Evolutionary conservation across 2,797 vertebrate genomes (phyloP).

Genomic region (Brachymystax lenok): DNA sequence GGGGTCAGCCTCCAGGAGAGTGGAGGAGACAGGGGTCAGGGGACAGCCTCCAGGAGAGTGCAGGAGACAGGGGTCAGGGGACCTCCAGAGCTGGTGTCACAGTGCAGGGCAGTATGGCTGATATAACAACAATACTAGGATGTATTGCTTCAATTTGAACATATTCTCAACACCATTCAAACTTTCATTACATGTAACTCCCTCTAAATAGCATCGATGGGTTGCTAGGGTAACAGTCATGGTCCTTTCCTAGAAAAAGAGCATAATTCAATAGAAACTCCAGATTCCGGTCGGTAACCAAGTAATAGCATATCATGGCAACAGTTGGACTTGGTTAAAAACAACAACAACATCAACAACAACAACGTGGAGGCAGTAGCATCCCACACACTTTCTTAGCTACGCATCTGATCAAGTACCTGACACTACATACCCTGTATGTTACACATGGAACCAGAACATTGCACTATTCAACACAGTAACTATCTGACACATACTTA

Average conservation of each 20-base stretch:
- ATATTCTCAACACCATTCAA: conserved; percentile 35
- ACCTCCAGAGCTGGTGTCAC: conserved; percentile 68
- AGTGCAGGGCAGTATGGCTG: conserved; percentile 69
- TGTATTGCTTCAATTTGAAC: conserved; percentile 70
- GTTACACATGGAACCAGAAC: conserved; percentile 27
- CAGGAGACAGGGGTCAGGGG: conserved; percentile 45
- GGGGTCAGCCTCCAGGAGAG: no score
- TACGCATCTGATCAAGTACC: conserved; percentile 16
- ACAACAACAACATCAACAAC: conserved; percentile 6
- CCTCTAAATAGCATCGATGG: conserved; percentile 55
- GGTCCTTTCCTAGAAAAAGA: conserved; percentile 39
- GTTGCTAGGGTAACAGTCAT: conserved; percentile 62
- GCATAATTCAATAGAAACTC: conserved; percentile 28
- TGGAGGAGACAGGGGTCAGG: no score
- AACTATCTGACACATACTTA: conserved; percentile 33
- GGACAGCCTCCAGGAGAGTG: background rate
- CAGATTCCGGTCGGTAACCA: conserved; percentile 55
- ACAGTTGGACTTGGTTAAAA: conserved; percentile 51
- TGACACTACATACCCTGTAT: conserved; percentile 3
- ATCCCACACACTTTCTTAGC: conserved; percentile 22
- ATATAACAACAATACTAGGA: conserved; percentile 63
- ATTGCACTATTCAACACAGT: background rate
- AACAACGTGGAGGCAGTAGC: conserved; percentile 49
- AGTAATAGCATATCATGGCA: conserved; percentile 49
- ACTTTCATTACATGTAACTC: conserved; percentile 42